These are phyloP conservation scores for Drosophila varians DNA, from an alignment of 1,140 invertebrate species.

Conservation along the genomic window DNA sequence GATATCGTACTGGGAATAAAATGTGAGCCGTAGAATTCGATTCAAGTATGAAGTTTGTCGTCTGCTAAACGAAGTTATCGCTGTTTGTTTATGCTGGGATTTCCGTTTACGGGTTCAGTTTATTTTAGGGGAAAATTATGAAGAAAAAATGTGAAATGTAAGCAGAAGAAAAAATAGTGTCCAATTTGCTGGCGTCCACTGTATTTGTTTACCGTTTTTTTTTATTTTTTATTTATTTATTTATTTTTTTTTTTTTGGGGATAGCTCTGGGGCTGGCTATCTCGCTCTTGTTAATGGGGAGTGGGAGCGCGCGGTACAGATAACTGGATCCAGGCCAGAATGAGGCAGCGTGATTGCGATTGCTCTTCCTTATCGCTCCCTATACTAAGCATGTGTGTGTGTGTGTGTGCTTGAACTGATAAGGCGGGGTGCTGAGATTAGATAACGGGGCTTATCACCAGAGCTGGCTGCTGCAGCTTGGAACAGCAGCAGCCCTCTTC, in stretches of 20 bases:
- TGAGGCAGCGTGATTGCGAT: slow-evolving; percentile 35
- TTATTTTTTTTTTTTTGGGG: too few species aligned
- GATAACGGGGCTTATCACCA: slow-evolving; percentile 38
- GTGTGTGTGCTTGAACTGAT: slow-evolving; percentile 12
- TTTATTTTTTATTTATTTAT: too few species aligned
- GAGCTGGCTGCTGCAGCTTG: background rate
- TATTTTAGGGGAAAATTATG: background rate
- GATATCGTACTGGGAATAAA: too few species aligned
- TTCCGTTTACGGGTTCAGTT: background rate
- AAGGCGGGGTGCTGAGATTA: slow-evolving; percentile 25
- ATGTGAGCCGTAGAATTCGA: too few species aligned
- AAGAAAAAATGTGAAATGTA: background rate
- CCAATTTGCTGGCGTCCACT: slow-evolving; percentile 1
- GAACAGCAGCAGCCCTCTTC: slow-evolving; percentile 16
- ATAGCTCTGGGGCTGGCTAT: background rate
- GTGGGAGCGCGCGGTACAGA: slow-evolving; percentile 28
- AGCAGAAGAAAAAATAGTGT: background rate
- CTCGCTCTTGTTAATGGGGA: background rate
- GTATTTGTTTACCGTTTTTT: slow-evolving; percentile 43
- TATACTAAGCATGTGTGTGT: background rate
- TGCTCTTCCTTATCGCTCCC: slow-evolving; percentile 28
- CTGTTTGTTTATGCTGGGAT: background rate
- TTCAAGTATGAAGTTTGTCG: background rate
- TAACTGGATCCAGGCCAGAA: slow-evolving; percentile 47
- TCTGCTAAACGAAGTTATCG: background rate